Base-by-base conservation (phyloP, 23 tunicate genomes). In the Pegea sp. region DNA sequence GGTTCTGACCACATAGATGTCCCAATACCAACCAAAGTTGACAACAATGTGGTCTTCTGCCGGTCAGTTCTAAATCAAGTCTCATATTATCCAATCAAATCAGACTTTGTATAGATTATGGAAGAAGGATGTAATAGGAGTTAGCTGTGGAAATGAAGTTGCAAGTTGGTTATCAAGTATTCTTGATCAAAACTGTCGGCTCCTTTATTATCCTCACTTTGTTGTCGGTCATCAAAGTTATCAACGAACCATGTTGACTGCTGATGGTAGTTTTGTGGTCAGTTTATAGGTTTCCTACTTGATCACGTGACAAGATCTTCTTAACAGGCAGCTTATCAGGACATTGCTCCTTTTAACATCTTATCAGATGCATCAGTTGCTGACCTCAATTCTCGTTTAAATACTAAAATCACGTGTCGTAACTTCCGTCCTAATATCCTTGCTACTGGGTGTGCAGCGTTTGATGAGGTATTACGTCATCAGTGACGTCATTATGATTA, bases 101-200 rank as follows among this genome's bases (percentile, higher is more conserved):
- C n/a, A n/a, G n/a, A n/a, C n/a, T n/a, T 38, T 38, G 11, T 16
- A 38, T 38, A 59, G 52, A 61, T 59, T 75, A 0, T 75, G 62
- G 63, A 69, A 69, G 24, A 49, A 66, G n/a, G 52, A 66, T 28
- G 52, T 69, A 13, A 11, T 48, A 2, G 86, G 86, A 1, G 24
- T 66, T 24, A 74, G 67, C 33, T 75, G 86, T 61, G 86, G 86
- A n/a, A 69, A 75, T 56, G 69, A 67, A 54, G 69, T 61, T 29
- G 59, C 73, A 50, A 29, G 42, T 16, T 75, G 86, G 86, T 52
- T 75, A 13, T 28, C 24, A 24, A 28, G 58, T 11, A 57, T 31
- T 26, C 30, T 72, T 4, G 29, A 49, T 16, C 8, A 26, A 2
- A 59, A 57, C 11, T 72, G 44, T 23, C 29, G 70, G 59, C 49